Base-by-base conservation (phyloP, 2,797 vertebrate genomes). In the Pogonophryne albipinna region DNA sequence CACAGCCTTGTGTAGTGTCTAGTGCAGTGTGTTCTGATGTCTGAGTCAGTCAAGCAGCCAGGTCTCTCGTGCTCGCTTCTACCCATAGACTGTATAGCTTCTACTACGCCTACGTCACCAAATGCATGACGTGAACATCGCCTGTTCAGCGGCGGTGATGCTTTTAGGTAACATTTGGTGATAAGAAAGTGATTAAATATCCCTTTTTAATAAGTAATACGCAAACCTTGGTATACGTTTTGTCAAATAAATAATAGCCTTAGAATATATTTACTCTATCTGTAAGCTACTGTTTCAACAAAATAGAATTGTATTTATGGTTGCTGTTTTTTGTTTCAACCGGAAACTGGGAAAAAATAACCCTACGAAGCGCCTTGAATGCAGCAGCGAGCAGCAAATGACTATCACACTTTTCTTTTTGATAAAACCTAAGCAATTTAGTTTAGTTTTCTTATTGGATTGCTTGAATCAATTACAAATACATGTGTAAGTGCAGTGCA, bases 61-160 rank as follows among this genome's bases (percentile, higher is more conserved):
- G 27, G 27, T 27, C 27, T 4, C 46, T 58, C 5, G 46, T 50
- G 20, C 23, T 50, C 12, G 34, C 4, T 76, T 77, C 49, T 20
- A 66, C 66, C 58, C n/a, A n/a, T n/a, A n/a, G n/a, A n/a, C n/a
- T 23, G 20, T 2, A 23, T 23, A 23, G 34, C 4, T 76, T 77
- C 49, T 20, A 66, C 66, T 61, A 2, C 3, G 55, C 11, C 41
- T 19, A 67, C 74, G 73, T 83, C 66, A 77, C 6, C 3, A 0
- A 27, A 6, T 17, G 10, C 5, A 6, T 76, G 74, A 71, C 79
- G 77, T 34, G 3, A 1, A 0, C 1, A 69, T 73, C 51, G 60
- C 20, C 2, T 78, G 85, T 75, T 81, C 38, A 1, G 17, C 6
- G 12, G 7, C 2, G 1, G 17, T 38, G 34, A 10, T 20, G 47